Conservation (phyloP, 2,888 invertebrate genomes). For the Euclidia mi region DNA sequence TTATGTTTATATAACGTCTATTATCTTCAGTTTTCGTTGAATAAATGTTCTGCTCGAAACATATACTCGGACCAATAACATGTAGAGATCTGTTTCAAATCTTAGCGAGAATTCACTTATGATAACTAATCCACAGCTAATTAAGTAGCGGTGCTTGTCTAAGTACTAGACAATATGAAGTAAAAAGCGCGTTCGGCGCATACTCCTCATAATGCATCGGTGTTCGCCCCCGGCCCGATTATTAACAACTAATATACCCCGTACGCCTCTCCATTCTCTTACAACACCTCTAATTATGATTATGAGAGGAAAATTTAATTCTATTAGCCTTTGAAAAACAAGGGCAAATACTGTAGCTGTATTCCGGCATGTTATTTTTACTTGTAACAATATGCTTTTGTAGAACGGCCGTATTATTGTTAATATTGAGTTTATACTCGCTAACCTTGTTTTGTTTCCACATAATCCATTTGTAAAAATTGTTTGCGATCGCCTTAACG, state of each 20-base stretch:
- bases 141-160: constrained; percentile 21
- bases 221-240: constrained; percentile 24
- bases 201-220: constrained; percentile 1
- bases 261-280: constrained; percentile 14
- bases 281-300: constrained; percentile 32
- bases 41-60: constrained; percentile 7
- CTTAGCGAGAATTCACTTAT: constrained; percentile 26
- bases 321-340: too few species aligned
- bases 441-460: too few species aligned
- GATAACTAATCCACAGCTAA: constrained; percentile 41
- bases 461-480: too few species aligned
- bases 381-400: too few species aligned
- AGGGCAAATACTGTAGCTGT: too few species aligned
- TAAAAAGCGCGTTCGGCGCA: constrained; percentile 9
- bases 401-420: too few species aligned
- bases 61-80: constrained; percentile 33
- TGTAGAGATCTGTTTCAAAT: constrained; percentile 16
- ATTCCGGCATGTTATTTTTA: too few species aligned
- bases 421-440: too few species aligned
- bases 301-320: constrained; percentile 10
- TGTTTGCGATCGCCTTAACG: too few species aligned
- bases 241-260: constrained; percentile 22
- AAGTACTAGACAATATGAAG: constrained; percentile 30
- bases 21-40: too few species aligned
- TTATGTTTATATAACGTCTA: too few species aligned